Conservation (phyloP, 1,140 invertebrate genomes). For the Delia radicum region DNA sequence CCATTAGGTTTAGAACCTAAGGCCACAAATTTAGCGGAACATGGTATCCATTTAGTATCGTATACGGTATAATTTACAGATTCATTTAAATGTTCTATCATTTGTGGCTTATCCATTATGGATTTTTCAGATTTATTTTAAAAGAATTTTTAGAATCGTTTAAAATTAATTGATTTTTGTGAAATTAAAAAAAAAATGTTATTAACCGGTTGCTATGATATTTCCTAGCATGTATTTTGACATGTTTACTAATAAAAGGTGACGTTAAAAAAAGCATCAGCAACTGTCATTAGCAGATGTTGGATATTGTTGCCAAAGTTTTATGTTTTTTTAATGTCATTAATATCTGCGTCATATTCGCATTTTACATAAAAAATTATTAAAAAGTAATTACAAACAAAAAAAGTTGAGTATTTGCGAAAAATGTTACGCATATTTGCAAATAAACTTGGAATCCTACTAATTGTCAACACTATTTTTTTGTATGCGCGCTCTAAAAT, state of each 20-base stretch:
- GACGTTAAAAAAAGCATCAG: too few species aligned
- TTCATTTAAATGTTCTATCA: slow-evolving; percentile 85
- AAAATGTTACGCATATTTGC: too few species aligned
- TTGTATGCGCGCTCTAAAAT: too few species aligned
- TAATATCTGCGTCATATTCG: too few species aligned
- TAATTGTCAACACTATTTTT: too few species aligned
- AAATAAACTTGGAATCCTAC: too few species aligned
- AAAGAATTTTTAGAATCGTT: background rate
- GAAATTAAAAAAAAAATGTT: background rate
- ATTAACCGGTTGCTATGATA: background rate
- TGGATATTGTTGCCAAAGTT: background rate
- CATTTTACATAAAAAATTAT: too few species aligned
- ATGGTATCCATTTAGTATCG: slow-evolving; percentile 93
- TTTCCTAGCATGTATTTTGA: background rate
- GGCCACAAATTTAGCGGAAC: slow-evolving; percentile 86
- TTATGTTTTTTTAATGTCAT: too few species aligned
- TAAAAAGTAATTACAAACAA: too few species aligned
- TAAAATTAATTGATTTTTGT: background rate
- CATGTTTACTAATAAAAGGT: background rate
- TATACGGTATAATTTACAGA: slow-evolving; percentile 83
- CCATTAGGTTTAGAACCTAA: slow-evolving; percentile 83
- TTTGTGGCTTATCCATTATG: slow-evolving; percentile 76
- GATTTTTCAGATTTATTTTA: background rate
- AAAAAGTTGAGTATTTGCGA: too few species aligned
- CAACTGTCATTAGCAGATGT: background rate